phyloP scores from a whole-genome alignment of 2,113 vertebrate genomes.

The Acanthisitta chloris region DNA sequence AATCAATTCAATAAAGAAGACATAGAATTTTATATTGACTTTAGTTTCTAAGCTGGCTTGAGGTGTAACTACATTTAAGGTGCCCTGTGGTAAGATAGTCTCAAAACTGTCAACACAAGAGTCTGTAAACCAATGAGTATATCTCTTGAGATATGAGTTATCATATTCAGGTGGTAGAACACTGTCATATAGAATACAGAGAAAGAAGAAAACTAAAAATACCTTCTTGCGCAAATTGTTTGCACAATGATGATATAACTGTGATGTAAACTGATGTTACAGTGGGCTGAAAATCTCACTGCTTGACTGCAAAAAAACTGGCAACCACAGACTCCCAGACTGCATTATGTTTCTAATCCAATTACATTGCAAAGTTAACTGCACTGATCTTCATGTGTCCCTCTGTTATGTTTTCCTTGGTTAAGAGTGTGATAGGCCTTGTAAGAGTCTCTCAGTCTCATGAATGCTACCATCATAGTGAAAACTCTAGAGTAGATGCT shows the following conservation, averaged over 20 bases:
- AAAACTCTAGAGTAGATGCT: neutral
- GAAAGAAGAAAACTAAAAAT: neutral
- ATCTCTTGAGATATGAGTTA: neutral
- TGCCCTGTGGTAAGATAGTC: neutral
- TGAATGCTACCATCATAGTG: neutral
- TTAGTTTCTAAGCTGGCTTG: neutral
- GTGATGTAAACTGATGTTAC: neutral
- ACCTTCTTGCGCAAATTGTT: neutral
- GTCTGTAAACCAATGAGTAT: neutral
- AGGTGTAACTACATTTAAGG: neutral
- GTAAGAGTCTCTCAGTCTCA: neutral
- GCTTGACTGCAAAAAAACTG: neutral
- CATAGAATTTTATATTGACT: neutral
- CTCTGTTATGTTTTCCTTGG: neutral
- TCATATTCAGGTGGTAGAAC: neutral
- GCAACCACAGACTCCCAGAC: neutral
- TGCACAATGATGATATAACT: neutral
- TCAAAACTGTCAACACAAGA: neutral
- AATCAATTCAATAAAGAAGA: neutral
- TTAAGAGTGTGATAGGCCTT: neutral
- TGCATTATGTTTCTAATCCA: neutral
- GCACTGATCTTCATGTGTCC: neutral
- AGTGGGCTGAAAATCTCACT: neutral
- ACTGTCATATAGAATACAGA: neutral
- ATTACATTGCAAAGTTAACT: neutral